Conservation (phyloP, 2,888 invertebrate species). For the Chrysolina americana region DNA sequence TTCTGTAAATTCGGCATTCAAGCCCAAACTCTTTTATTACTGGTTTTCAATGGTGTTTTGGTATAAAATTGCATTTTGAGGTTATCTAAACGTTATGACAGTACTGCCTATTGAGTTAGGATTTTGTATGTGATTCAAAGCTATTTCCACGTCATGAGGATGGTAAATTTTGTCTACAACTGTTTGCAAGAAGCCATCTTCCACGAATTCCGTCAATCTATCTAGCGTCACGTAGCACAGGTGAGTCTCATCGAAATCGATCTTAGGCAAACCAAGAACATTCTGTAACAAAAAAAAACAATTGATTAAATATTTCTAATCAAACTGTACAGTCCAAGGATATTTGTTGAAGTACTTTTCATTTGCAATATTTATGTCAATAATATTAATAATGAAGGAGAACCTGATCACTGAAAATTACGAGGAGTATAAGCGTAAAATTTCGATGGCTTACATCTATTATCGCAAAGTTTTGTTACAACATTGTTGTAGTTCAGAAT, state of each 20-base stretch:
- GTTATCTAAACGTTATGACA: conserved; percentile 66
- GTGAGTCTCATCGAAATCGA: conserved; percentile 65
- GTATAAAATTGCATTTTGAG: not conserved
- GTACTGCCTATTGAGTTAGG: conserved; percentile 67
- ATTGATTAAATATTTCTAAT: not conserved
- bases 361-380: too few species aligned
- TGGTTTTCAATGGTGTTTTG: not conserved
- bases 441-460: too few species aligned
- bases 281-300: conserved; percentile 59
- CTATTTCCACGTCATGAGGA: conserved; percentile 66
- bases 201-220: conserved; percentile 69
- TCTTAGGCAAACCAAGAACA: conserved; percentile 62
- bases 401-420: too few species aligned
- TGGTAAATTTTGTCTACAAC: conserved; percentile 73
- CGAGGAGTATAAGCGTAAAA: too few species aligned
- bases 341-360: too few species aligned
- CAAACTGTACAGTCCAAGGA: too few species aligned
- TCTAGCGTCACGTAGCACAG: conserved; percentile 65
- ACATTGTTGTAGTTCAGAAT: too few species aligned
- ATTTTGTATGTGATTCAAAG: conserved; percentile 65
- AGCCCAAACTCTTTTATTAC: not conserved
- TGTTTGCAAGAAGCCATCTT: conserved; percentile 72
- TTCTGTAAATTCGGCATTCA: not conserved
- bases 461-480: too few species aligned
- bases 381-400: too few species aligned